Conservation (phyloP, 2,888 invertebrate species). For the Drosophila kanekoi region DNA sequence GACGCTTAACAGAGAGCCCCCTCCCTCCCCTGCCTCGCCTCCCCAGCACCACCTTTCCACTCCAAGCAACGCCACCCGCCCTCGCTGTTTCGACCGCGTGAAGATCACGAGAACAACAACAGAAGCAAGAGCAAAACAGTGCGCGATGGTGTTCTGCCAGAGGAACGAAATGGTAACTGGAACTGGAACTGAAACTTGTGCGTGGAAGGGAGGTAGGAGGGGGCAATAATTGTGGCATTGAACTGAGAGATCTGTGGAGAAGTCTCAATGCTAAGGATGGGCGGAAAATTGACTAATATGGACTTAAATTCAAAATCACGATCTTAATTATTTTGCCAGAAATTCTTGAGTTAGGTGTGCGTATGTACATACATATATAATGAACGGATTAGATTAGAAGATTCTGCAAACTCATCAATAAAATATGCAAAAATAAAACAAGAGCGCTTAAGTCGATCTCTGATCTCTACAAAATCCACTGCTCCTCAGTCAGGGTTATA, state of each 20-base stretch:
- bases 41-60: background rate
- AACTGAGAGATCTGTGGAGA: conserved; percentile 23
- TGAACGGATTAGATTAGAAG: conserved; percentile 1
- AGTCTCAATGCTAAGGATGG: conserved; percentile 27
- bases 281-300: background rate
- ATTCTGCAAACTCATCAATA: background rate
- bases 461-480: too few species aligned
- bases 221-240: conserved; percentile 43
- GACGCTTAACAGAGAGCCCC: conserved; percentile 51
- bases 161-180: conserved; percentile 61
- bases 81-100: conserved; percentile 44
- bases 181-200: conserved; percentile 56
- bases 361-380: background rate
- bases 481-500: too few species aligned
- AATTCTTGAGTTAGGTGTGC: background rate
- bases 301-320: background rate
- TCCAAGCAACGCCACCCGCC: conserved; percentile 19
- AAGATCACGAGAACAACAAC: conserved; percentile 62
- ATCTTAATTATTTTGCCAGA: conserved; percentile 10
- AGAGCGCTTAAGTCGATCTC: too few species aligned
- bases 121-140: conserved; percentile 27
- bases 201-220: background rate
- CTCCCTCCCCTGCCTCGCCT: conserved; percentile 7
- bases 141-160: conserved; percentile 29
- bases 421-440: background rate